Base-by-base conservation (phyloP, 2,797 vertebrate genomes). In the Pseudochirops cupreus region DNA sequence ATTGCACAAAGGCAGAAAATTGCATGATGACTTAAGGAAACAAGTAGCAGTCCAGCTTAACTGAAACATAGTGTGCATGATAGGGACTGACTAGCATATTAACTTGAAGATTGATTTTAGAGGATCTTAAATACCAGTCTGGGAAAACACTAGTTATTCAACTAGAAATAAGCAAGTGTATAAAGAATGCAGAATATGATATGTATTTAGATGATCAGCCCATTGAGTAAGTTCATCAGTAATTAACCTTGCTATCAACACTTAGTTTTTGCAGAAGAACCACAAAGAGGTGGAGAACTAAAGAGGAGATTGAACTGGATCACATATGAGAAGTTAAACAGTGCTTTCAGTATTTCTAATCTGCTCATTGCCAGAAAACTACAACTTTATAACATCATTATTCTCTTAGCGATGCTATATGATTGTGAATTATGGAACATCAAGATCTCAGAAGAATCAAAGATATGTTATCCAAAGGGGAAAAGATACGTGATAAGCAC, bases 381-480 rank as follows among this genome's bases (percentile, higher is more conserved):
- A 46, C 10, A 50, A 24, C 67, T 87, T 87, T 87, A 87, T 46
- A 87, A 87, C 74, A 87, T 87, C 74, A 87, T 87, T 87, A 87
- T 87, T 87, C 74, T 87, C 74, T 50, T 87, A 87, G 74, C 26
- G 39, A 87, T 87, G 74, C 74, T 87, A 46, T 87, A 87, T 87
- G 74, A 87, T 87, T 87, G 74, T 2, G 10, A 87, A 46, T 87
- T 87, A 87, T 87, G 24, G 74, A 87, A 87, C 74, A 82, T 87
- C 39, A 46, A 7, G 74, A 26, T 87, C 74, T 46, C 74, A 50
- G 74, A 39, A 87, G 74, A 87, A 87, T 87, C 74, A 12, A 87
- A 87, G 18, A 46, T 87, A 46, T 46, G 39, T 87, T 87, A 87
- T 87, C 39, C 74, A 87, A 46, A 46, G 74, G 74, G 74, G 74